These are phyloP conservation scores for Yasuhikotakia modesta DNA, from an alignment of 2,797 vertebrate species.

Conservation along the genomic window DNA sequence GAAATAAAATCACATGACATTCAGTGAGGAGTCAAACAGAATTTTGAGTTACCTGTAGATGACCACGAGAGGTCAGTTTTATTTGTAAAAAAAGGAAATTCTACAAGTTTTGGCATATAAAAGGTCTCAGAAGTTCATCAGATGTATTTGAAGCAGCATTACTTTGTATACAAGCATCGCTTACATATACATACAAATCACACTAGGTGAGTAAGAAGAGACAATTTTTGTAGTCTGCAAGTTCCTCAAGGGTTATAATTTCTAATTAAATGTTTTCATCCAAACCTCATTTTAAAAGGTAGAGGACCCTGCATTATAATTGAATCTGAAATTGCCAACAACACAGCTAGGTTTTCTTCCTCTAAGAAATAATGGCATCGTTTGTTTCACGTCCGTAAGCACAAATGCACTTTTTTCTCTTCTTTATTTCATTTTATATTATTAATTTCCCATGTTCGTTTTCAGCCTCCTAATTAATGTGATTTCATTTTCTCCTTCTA, in stretches of 20 bases:
- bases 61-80: no score
- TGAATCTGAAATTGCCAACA: constrained; percentile 74
- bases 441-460: constrained; percentile 86
- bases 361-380: constrained; percentile 75
- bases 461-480: constrained; percentile 87
- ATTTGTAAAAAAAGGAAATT: no score
- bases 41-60: no score
- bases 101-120: no score
- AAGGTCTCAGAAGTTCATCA: constrained; percentile 1
- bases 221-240: constrained; percentile 32
- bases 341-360: constrained; percentile 69
- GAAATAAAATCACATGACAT: no score
- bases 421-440: constrained; percentile 70
- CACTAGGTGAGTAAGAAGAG: constrained; percentile 3
- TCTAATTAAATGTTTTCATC: constrained; percentile 79
- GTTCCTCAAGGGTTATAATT: constrained; percentile 72
- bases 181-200: constrained; percentile 34
- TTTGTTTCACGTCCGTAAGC: constrained; percentile 84
- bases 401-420: constrained; percentile 68
- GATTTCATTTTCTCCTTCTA: constrained; percentile 79
- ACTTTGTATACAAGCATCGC: not conserved
- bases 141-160: constrained; percentile 11
- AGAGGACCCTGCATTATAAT: constrained; percentile 72
- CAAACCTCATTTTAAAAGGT: constrained; percentile 79
- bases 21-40: no score